Base-by-base conservation (phyloP, 2,888 invertebrate genomes). In the Chymomyza amoena region DNA sequence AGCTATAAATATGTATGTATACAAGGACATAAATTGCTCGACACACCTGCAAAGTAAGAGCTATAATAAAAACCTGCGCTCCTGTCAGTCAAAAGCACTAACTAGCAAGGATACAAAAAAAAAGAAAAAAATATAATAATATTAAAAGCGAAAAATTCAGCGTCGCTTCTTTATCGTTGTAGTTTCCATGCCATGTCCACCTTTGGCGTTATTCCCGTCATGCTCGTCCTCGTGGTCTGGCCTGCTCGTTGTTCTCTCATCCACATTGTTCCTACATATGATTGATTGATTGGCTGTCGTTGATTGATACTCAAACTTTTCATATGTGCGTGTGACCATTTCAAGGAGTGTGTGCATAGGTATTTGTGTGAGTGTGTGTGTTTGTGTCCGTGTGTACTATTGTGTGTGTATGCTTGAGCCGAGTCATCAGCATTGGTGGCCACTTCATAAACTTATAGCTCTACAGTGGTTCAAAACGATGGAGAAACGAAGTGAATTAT, bases 241-340 rank as follows among this genome's bases (percentile, higher is more conserved):
- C 7, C 32, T 32, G 32, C 16, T 69, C 68, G 51, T 66, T 56
- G 74, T 76, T 59, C 70, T 59, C 70, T 54, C 61, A 61, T 67
- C 68, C 66, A 73, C 71, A 73, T 80, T 73, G 78, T 80, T 76
- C 69, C 71, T 67, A 66, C 66, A 61, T 56, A 75, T 79, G 78
- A 78, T 78, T 80, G 79, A 79, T 80, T 79, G 80, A 80, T 79
- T 80, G 81, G 81, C 79, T 79, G 76, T 72, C 79, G 75, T 79
- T 80, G 82, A 80, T 80, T 80, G 80, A 80, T 80, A 80, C 82
- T 80, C 80, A 72, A 80, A 80, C 75, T 80, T 77, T 81, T 69
- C 16, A 67, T 62, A 39, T 39, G 51, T 28, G 36, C 61, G 10
- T 39, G 59, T 45, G 62, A 62, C 50, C 61, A 6, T 36, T 16